These are phyloP conservation scores for Cotesia typhae DNA, from an alignment of 1,140 invertebrate species.

Conservation along the genomic window DNA sequence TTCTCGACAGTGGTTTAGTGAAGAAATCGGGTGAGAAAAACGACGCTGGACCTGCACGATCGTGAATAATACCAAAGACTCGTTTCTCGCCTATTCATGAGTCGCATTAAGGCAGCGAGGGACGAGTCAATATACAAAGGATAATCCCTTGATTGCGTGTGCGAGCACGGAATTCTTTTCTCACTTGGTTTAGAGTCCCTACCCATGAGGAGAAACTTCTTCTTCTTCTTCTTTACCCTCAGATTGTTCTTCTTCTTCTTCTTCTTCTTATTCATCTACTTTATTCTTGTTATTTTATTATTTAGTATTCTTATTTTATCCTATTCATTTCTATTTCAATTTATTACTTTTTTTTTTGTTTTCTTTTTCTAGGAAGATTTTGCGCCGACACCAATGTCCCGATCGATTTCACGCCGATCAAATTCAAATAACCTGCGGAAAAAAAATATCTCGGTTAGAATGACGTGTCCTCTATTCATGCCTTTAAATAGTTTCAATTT, in stretches of 20 bases:
- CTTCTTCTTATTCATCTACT: no score
- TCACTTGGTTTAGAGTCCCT: constrained; percentile 13
- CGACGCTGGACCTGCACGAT: constrained; percentile 1
- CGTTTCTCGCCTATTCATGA: constrained; percentile 24
- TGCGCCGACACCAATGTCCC: no score
- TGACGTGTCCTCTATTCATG: no score
- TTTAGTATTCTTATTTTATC: no score
- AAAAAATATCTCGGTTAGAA: no score
- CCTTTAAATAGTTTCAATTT: no score
- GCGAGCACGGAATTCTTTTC: constrained; percentile 38
- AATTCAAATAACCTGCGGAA: no score
- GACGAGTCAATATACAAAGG: constrained; percentile 25
- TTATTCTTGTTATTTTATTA: no score
- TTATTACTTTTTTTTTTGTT: no score
- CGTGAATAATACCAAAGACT: constrained; percentile 23
- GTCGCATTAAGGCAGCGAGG: constrained; percentile 6
- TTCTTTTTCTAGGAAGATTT: no score
- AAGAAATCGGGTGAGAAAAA: constrained; percentile 21
- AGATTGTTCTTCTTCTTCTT: no score
- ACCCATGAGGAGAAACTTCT: not conserved
- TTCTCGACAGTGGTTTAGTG: not conserved
- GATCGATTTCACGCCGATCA: no score
- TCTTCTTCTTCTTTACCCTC: not conserved
- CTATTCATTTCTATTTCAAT: not conserved
- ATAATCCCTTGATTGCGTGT: constrained; percentile 43